Evolutionary conservation across 2,888 invertebrate species (phyloP).

Genomic region (Brachypalpus laphriformis): DNA sequence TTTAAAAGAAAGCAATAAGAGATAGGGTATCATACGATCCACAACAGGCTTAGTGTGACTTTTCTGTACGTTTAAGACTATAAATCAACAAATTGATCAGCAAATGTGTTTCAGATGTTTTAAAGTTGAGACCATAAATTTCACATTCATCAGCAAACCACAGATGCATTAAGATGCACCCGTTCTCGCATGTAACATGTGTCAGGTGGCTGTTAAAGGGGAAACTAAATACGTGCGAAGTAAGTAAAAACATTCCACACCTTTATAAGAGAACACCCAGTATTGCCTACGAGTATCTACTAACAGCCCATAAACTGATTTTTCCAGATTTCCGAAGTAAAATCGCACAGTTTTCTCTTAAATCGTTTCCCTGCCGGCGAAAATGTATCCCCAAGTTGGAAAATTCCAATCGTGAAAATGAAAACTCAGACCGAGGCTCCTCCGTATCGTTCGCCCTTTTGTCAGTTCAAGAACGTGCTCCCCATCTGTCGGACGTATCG

Average conservation of each 20-base stretch:
- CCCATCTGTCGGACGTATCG: constrained; percentile 27
- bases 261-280: neutral
- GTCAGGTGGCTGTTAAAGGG: too few species aligned
- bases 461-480: constrained; percentile 58
- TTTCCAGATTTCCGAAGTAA: neutral
- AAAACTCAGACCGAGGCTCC: constrained; percentile 9
- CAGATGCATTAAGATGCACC: too few species aligned
- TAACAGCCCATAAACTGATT: neutral
- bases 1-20: too few species aligned
- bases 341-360: constrained; percentile 53
- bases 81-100: too few species aligned
- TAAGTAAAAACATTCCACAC: neutral
- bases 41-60: too few species aligned
- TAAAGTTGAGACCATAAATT: too few species aligned
- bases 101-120: too few species aligned
- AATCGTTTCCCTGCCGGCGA: neutral
- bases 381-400: neutral
- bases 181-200: too few species aligned
- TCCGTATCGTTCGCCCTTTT: constrained; percentile 9
- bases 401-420: constrained; percentile 15
- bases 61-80: too few species aligned
- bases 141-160: too few species aligned
- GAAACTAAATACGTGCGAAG: too few species aligned
- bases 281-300: neutral
- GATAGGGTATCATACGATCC: too few species aligned